phyloP scores from a whole-genome alignment of 2,797 vertebrate genomes.

The Sebastes cheni region DNA sequence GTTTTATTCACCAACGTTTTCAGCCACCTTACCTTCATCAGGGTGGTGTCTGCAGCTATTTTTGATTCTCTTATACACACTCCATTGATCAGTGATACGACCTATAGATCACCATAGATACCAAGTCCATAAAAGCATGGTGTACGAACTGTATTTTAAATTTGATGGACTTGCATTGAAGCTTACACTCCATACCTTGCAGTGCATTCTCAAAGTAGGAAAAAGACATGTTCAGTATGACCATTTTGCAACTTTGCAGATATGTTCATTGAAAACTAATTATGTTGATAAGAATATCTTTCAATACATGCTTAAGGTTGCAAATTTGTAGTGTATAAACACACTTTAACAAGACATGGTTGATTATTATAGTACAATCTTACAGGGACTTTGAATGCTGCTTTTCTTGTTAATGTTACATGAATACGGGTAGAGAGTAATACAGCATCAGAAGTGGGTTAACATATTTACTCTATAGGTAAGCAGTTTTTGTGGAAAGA shows the following conservation, averaged over 20 bases:
- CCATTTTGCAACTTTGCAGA: neutral
- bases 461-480: neutral
- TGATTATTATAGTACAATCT: neutral
- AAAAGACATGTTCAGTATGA: neutral
- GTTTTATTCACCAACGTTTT: too few species aligned
- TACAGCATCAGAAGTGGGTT: neutral
- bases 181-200: too few species aligned
- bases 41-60: fast-evolving
- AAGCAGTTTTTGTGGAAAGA: slow-evolving; percentile 10
- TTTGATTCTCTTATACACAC: too few species aligned
- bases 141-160: neutral
- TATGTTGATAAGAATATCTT: neutral
- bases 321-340: neutral
- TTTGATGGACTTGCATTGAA: neutral
- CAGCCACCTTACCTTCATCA: too few species aligned
- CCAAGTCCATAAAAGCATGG: too few species aligned
- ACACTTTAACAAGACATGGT: neutral
- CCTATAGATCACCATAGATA: too few species aligned
- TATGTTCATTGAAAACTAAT: neutral
- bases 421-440: neutral
- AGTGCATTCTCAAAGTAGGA: neutral
- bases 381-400: neutral
- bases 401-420: neutral
- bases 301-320: neutral
- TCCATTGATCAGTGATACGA: too few species aligned